Evolutionary conservation across 2,797 vertebrate genomes (phyloP), one percentile per base, ranked within the genome.

Genomic region (Enteromius thamalakanensis): DNA sequence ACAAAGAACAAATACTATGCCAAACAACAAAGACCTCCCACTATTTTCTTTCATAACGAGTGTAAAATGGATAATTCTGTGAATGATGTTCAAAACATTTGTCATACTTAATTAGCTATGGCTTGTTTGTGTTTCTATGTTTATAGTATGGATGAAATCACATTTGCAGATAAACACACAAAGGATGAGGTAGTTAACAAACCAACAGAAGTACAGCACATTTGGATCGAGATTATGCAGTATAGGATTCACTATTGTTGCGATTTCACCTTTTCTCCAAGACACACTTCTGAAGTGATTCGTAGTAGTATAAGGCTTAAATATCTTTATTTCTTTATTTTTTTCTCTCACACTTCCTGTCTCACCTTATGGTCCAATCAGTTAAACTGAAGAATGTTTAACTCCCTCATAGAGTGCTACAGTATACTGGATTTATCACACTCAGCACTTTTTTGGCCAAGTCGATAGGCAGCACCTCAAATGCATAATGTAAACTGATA

Each of bases 81-180:
- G 17, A 79, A 19, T 75, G 49, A 74, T 68, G 32, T 69, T n/a
- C 67, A 45, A 37, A 77, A 37, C 42, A 64, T 64, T 65, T 12
- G 34, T 70, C 67, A 79, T 19, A 40, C 26, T 64, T 72, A 32
- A 79, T 86, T 82, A 81, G 67, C 26, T 74, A 85, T 77, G 76
- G 68, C 64, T 77, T 53, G n/a, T 67, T 72, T 80, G 80, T 37
- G 77, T 85, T 86, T 83, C 71, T 77, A 26, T 74, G 86, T 84
- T 85, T 85, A 71, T 49, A 70, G 67, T 34, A 21, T 53, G 49
- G 74, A 53, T 76, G 32, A 64, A 45, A 71, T 87, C 83, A 72
- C 71, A 26, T 23, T 85, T 81, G 82, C 75, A 68, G 37, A 65
- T 74, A 42, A 68, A 79, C 17, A 64, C 65, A 76, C 64, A 55